Conservation (phyloP, 1,140 invertebrate species). For the Scaptomyza hsui region DNA sequence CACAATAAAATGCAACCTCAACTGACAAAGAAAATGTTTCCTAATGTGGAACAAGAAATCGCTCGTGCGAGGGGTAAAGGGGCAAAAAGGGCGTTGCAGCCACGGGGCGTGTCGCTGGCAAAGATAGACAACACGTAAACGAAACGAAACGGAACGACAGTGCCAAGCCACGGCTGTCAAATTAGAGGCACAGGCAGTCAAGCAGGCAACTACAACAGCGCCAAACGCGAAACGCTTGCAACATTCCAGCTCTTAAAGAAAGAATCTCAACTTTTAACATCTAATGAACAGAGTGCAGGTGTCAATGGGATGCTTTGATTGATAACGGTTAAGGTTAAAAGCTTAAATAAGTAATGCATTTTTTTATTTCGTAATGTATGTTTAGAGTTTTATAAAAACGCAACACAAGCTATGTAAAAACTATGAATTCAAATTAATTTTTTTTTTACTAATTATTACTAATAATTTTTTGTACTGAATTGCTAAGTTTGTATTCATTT, state of each 20-base stretch:
- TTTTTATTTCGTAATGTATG: too few species aligned
- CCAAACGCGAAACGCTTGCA: conserved; percentile 23
- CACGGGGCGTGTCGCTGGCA: conserved; percentile 54
- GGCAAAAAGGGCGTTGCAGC: conserved; percentile 20
- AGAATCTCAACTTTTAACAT: background rate
- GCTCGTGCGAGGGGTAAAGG: conserved; percentile 44
- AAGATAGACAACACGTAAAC: conserved; percentile 77
- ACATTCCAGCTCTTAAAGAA: conserved; percentile 49
- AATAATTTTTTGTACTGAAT: background rate
- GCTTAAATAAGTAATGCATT: too few species aligned
- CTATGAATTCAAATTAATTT: too few species aligned
- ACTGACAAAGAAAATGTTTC: conserved; percentile 80
- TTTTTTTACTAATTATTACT: too few species aligned
- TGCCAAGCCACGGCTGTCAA: conserved; percentile 77
- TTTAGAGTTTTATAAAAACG: too few species aligned
- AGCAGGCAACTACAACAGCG: conserved; percentile 26
- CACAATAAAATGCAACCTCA: conserved; percentile 81
- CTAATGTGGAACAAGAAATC: conserved; percentile 59
- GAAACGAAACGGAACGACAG: conserved; percentile 77
- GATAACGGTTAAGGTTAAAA: conserved; percentile 1
- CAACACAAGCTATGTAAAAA: too few species aligned
- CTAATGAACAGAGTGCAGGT: background rate
- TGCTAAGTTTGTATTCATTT: background rate
- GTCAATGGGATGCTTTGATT: conserved; percentile 1
- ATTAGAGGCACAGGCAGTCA: conserved; percentile 69